These are phyloP conservation scores for Macrosoma leucophasiata DNA, from an alignment of 2,888 invertebrate species.

Conservation along the genomic window DNA sequence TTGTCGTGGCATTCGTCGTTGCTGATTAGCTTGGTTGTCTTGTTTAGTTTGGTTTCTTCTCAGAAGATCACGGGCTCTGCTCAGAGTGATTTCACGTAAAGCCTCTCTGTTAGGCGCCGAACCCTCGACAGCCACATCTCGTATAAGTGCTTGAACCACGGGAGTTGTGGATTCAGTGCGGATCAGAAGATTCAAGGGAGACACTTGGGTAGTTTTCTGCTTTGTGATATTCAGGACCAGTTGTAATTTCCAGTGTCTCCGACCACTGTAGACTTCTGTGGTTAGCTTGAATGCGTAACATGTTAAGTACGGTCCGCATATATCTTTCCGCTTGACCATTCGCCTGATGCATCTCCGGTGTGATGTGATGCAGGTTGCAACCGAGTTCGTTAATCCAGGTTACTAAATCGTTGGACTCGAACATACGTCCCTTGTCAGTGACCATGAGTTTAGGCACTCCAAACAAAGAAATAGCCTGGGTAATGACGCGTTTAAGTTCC, in stretches of 20 bases:
- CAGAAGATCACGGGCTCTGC: neutral
- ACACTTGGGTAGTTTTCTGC: conserved; percentile 2
- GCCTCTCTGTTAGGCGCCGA: neutral
- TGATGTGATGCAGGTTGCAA: conserved; percentile 20
- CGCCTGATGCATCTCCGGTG: conserved; percentile 24
- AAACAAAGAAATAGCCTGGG: conserved; percentile 18
- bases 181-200: neutral
- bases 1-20: neutral
- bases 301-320: conserved; percentile 14
- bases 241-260: conserved; percentile 4
- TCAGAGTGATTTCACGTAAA: neutral
- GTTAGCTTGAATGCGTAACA: conserved; percentile 12
- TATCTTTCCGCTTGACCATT: conserved; percentile 18
- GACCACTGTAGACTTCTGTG: conserved; percentile 8
- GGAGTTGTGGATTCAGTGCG: neutral
- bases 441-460: conserved; percentile 22
- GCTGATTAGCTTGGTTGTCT: neutral
- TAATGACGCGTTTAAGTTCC: conserved; percentile 18
- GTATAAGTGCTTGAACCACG: neutral
- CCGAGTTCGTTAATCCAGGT: conserved; percentile 13
- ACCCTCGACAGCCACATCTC: neutral
- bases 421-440: conserved; percentile 23
- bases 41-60: neutral
- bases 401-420: conserved; percentile 13
- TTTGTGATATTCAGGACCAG: conserved; percentile 7